Conservation (phyloP, 2,797 vertebrate species). For the Anguilla megastoma region DNA sequence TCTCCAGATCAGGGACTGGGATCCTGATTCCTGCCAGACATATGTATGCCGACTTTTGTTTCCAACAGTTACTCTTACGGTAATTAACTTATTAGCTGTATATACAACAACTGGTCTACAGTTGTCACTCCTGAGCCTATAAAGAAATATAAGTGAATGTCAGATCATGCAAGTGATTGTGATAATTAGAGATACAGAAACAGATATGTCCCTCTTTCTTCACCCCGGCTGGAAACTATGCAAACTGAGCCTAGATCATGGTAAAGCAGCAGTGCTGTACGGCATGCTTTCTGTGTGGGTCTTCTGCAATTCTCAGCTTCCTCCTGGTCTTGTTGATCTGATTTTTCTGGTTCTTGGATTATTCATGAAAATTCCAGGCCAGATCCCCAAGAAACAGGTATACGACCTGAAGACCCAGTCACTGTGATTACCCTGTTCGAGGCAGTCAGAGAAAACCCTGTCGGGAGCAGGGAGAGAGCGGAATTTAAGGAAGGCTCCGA, state of each 20-base stretch:
- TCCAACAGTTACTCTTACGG: not conserved
- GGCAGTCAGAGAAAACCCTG: slow-evolving; percentile 18
- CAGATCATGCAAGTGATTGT: not conserved
- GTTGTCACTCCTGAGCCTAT: not conserved
- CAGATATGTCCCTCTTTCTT: not conserved
- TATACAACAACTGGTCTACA: not conserved
- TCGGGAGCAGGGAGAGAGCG: slow-evolving; percentile 21
- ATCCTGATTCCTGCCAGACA: not conserved
- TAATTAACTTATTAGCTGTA: not conserved
- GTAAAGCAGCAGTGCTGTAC: no score
- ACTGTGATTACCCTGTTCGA: slow-evolving; percentile 28
- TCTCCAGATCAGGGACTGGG: not conserved
- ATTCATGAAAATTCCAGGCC: slow-evolving; percentile 29
- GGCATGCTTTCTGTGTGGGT: not conserved
- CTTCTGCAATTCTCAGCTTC: not conserved
- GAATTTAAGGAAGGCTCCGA: not conserved
- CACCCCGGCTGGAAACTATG: not conserved
- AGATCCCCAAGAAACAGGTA: slow-evolving; percentile 18
- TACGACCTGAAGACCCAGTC: slow-evolving; percentile 22
- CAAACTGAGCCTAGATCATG: not conserved
- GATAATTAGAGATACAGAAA: not conserved
- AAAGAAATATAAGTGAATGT: not conserved
- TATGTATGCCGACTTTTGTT: not conserved
- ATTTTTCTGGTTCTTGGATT: slow-evolving; percentile 19
- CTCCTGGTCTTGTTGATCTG: slow-evolving; percentile 16